Evolutionary conservation across 2,797 vertebrate genomes (phyloP).

Genomic region (Anniella stebbinsi): DNA sequence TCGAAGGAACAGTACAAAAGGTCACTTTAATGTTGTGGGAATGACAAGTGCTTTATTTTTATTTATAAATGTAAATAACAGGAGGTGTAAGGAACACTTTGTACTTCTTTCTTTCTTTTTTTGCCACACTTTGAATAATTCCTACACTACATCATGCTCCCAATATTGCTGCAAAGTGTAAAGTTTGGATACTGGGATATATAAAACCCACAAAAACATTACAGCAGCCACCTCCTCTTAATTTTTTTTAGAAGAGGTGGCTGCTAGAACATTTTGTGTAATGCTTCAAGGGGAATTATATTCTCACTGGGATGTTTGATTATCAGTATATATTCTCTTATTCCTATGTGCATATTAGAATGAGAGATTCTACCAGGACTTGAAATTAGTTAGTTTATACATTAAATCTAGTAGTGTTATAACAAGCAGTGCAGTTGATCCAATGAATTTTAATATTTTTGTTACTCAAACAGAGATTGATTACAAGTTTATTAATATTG

Average conservation of each 20-base stretch:
- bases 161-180: neutral
- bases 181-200: constrained; percentile 1
- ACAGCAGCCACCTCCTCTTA: neutral
- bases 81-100: constrained; percentile 17
- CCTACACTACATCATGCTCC: fast-evolving
- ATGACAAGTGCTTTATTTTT: neutral
- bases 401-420: neutral
- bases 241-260: neutral
- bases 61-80: constrained; percentile 14
- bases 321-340: neutral
- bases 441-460: neutral
- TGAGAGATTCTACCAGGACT: neutral
- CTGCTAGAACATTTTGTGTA: no score
- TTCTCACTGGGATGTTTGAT: neutral
- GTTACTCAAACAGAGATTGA: neutral
- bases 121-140: neutral
- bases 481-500: neutral
- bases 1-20: constrained; percentile 8
- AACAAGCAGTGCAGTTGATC: neutral
- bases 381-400: neutral
- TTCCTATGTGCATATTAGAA: constrained; percentile 21
- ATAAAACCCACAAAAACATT: neutral
- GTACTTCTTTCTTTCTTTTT: neutral
- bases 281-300: neutral
- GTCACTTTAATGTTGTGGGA: neutral